Evolutionary conservation across 2,113 vertebrate genomes (phyloP).

Genomic region (Cinclus mexicanus): DNA sequence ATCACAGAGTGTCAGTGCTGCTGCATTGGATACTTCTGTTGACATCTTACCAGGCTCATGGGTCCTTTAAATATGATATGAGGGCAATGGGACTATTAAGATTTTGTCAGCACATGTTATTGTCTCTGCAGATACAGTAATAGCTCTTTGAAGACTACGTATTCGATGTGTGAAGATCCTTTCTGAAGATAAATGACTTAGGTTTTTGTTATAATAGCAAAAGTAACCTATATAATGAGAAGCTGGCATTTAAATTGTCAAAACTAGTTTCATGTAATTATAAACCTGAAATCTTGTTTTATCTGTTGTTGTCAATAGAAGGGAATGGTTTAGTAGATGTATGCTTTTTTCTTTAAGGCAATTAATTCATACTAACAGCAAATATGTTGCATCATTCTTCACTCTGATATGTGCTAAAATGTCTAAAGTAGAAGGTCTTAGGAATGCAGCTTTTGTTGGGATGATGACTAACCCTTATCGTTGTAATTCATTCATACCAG

Average conservation of each 20-base stretch:
- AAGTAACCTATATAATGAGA: not conserved
- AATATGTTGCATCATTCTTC: not conserved
- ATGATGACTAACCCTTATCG: not conserved
- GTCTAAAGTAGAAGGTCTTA: not conserved
- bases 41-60: not conserved
- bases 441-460: not conserved
- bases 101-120: conserved; percentile 25
- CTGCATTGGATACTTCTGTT: not conserved
- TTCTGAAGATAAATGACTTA: not conserved
- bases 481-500: not conserved
- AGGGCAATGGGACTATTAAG: conserved; percentile 1
- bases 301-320: not conserved
- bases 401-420: not conserved
- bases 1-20: not conserved
- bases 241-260: not conserved
- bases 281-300: not conserved
- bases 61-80: not conserved
- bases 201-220: not conserved
- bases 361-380: not conserved
- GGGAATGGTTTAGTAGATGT: not conserved
- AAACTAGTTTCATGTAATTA: not conserved
- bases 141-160: not conserved
- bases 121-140: conserved; percentile 15
- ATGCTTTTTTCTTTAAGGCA: not conserved
- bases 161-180: not conserved